phyloP scores from a whole-genome alignment of 2,888 invertebrate species.

The Drosophila fungiperda region DNA sequence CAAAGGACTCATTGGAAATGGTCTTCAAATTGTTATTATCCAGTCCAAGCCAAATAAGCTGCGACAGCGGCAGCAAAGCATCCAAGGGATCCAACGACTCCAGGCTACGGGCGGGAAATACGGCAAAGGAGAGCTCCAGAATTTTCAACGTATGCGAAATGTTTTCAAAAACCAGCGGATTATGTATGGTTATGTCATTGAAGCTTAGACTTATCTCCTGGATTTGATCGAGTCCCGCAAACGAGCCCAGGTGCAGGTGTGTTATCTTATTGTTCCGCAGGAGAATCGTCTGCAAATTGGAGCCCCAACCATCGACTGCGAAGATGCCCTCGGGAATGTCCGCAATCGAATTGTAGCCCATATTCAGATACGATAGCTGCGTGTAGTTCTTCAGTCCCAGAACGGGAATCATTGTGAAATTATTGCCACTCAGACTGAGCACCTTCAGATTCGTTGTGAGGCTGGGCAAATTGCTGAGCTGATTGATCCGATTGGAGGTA shows the following conservation, averaged over 20 bases:
- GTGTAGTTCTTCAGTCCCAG: conserved; percentile 90
- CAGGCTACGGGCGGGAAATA: conserved; percentile 87
- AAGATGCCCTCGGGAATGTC: conserved; percentile 92
- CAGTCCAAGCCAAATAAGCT: conserved; percentile 92
- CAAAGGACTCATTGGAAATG: conserved; percentile 90
- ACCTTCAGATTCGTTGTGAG: conserved; percentile 88
- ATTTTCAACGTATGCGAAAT: conserved; percentile 91
- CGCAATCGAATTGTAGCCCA: conserved; percentile 94
- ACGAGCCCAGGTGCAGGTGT: conserved; percentile 89
- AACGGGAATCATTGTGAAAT: conserved; percentile 90
- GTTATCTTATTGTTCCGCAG: conserved; percentile 94
- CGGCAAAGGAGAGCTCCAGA: conserved; percentile 93
- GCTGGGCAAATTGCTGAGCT: conserved; percentile 87
- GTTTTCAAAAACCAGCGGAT: conserved; percentile 92
- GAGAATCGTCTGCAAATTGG: conserved; percentile 91
- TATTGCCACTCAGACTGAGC: conserved; percentile 92
- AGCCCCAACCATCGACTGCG: conserved; percentile 89
- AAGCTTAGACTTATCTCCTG: conserved; percentile 96
- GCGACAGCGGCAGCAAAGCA: conserved; percentile 90
- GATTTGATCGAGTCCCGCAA: conserved; percentile 90
- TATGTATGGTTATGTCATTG: conserved; percentile 93
- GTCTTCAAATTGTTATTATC: conserved; percentile 94
- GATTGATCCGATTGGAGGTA: conserved; percentile 91
- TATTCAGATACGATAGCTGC: conserved; percentile 93
- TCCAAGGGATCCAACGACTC: conserved; percentile 89